Conservation (phyloP, 2,113 vertebrate species). For the Zosterops lateralis region DNA sequence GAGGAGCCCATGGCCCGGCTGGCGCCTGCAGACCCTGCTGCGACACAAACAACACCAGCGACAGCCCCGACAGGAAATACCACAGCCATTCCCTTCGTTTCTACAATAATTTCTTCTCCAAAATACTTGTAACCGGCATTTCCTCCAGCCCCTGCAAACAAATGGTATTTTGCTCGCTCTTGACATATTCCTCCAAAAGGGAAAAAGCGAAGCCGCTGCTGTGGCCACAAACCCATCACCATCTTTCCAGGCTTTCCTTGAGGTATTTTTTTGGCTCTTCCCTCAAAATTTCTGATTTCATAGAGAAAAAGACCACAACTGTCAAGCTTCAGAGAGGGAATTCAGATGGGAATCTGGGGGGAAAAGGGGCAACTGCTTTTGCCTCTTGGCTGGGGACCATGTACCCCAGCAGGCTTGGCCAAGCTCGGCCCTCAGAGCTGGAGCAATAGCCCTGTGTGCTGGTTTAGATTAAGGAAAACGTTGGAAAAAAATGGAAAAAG, state of each 20-base stretch:
- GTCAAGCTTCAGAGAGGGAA: background rate
- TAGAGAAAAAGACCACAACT: background rate
- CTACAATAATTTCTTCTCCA: conserved; percentile 18
- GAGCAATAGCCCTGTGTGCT: background rate
- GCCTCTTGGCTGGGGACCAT: background rate
- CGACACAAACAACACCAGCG: conserved; percentile 23
- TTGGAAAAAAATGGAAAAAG: conserved; percentile 23
- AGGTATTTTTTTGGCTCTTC: conserved; percentile 40
- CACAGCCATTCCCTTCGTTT: conserved; percentile 48
- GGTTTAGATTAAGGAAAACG: conserved; percentile 48
- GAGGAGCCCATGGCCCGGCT: background rate
- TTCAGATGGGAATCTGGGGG: fast-evolving
- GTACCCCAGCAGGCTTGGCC: fast-evolving
- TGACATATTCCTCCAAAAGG: background rate
- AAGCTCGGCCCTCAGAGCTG: background rate
- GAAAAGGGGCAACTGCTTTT: background rate
- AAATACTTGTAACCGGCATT: background rate
- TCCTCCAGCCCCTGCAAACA: conserved; percentile 30
- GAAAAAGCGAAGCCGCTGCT: background rate
- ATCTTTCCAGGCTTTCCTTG: conserved; percentile 11
- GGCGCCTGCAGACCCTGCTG: conserved; percentile 26
- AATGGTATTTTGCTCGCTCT: background rate
- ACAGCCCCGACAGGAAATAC: conserved; percentile 49
- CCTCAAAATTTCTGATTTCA: conserved; percentile 5
- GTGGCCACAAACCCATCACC: background rate